Evolutionary conservation across 2,113 vertebrate species (phyloP), one percentile per base, ranked within the genome.

Genomic region (Chlorodrepanis virens): DNA sequence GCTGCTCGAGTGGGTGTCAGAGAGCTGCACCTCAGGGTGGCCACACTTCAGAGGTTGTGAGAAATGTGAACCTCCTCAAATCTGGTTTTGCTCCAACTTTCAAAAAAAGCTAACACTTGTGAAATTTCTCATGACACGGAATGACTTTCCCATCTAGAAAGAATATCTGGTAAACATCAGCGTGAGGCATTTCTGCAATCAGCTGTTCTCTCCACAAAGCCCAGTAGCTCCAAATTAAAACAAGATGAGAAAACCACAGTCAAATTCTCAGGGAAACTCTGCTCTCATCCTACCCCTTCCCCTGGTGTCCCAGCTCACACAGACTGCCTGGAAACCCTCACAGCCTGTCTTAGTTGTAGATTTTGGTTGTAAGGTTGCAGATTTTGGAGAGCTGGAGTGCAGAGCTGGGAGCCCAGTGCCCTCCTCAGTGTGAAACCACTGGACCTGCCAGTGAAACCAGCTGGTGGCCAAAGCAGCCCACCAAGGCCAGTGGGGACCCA

Each of bases 161-260:
- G 39, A 90, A 13, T 92, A 86, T 89, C 94, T 89, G 86, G 91
- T 79, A 93, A 94, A 75, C 70, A 76, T 92, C 80, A 90, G 40
- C 45, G 28, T 21, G 64, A 88, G 37, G 45, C 79, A 69, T 83
- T 95, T 85, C 83, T 88, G 54, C 72, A 72, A 20, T 88, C 91
- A 89, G 76, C 76, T 92, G 17, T 59, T 87, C 78, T 29, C 47
- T 84, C 78, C 44, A 63, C 12, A 42, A 87, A 87, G 31, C 59
- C 76, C 63, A 79, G 83, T 76, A 85, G 75, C 71, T 65, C 71
- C 87, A 72, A 95, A 83, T 83, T 56, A 92, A 93, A 90, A 64
- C 93, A 90, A 69, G 53, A 86, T 57, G 83, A 69, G 39, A 76
- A 82, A 96, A 56, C 8, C 53, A 60, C 57, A 65, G 79, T 18